Conservation (phyloP, 2,113 vertebrate species). For the Recurvirostra avosetta region DNA sequence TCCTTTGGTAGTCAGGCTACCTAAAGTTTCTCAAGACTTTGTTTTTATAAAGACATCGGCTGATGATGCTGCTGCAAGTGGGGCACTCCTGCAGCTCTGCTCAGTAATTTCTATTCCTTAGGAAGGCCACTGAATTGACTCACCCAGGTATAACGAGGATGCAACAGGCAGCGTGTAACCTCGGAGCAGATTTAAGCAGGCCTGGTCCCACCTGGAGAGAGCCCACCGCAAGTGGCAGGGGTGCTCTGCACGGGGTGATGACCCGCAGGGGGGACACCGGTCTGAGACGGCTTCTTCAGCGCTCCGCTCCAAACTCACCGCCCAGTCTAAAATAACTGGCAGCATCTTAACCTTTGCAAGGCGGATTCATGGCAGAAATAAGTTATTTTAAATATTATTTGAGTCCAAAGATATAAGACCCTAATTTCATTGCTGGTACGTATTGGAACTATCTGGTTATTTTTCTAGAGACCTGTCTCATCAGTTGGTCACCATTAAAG, state of each 20-base stretch:
- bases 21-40: not conserved
- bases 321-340: not conserved
- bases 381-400: not conserved
- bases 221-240: rapidly evolving
- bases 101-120: not conserved
- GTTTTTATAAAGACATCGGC: not conserved
- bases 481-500: not conserved
- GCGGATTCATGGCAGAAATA: not conserved
- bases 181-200: not conserved
- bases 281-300: not conserved
- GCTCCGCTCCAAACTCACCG: rapidly evolving
- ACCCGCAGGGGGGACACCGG: rapidly evolving
- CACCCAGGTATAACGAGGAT: not conserved
- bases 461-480: not conserved
- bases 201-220: not conserved
- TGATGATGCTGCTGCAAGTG: not conserved
- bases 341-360: not conserved
- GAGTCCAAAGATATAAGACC: not conserved
- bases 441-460: not conserved
- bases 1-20: not conserved
- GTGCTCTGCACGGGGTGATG: rapidly evolving
- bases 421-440: not conserved
- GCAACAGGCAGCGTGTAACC: not conserved
- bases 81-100: not conserved
- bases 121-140: not conserved